Conservation (phyloP, 2,113 vertebrate genomes). For the Redunca redunca region DNA sequence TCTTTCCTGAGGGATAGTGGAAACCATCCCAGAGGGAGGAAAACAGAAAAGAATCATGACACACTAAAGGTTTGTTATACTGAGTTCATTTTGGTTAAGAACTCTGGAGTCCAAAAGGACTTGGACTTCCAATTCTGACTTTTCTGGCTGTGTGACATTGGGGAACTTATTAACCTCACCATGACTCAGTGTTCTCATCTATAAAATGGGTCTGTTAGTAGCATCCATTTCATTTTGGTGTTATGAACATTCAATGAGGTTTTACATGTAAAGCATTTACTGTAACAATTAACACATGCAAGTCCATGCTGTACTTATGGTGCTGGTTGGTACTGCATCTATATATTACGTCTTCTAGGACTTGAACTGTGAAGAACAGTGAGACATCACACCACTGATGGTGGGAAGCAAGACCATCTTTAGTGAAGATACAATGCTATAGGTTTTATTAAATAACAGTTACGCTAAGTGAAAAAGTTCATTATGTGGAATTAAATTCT, state of each 20-base stretch:
- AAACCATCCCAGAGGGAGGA: background rate
- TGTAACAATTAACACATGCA: background rate
- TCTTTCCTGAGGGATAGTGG: background rate
- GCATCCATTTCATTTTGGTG: background rate
- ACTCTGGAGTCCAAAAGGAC: background rate
- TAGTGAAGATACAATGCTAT: background rate
- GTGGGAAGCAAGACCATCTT: background rate
- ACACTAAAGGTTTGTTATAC: background rate
- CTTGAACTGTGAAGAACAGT: background rate
- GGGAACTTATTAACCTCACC: background rate
- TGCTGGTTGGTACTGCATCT: background rate
- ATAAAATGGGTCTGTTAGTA: background rate
- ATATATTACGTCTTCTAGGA: background rate
- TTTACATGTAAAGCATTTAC: background rate
- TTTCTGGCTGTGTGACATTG: background rate
- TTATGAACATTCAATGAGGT: background rate
- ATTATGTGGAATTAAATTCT: background rate
- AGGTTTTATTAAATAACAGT: background rate
- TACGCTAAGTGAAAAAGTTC: background rate
- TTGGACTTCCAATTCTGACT: background rate
- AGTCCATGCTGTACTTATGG: too few relatives aligned
- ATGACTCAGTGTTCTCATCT: background rate
- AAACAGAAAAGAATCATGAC: background rate
- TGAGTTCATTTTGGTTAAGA: background rate
- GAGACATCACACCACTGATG: background rate